These are phyloP conservation scores for Atlantisia rogersi DNA, from an alignment of 2,113 vertebrate genomes.

Conservation along the genomic window DNA sequence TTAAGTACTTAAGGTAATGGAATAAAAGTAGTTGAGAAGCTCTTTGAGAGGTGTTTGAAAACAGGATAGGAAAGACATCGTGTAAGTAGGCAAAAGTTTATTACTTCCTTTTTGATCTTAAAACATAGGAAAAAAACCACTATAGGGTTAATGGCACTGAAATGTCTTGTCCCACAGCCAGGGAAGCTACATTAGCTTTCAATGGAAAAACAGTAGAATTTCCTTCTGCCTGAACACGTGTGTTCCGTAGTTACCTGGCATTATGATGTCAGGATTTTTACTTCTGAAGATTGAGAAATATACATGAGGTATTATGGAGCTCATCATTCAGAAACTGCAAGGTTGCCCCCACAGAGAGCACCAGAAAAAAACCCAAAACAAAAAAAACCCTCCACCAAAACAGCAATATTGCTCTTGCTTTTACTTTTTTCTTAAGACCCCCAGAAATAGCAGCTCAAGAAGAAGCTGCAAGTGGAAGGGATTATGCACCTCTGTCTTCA, in stretches of 20 bases:
- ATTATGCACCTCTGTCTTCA: background rate
- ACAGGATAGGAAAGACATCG: slow-evolving; percentile 1
- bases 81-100: background rate
- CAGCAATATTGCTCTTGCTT: background rate
- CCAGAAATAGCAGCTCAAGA: background rate
- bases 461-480: background rate
- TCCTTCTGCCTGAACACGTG: background rate
- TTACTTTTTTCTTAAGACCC: background rate
- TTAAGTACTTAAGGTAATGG: slow-evolving; percentile 79
- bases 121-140: background rate
- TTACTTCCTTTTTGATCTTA: background rate
- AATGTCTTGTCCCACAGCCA: background rate
- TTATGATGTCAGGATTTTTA: background rate
- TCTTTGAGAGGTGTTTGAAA: slow-evolving; percentile 49
- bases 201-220: background rate
- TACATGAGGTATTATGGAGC: background rate
- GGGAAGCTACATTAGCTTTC: background rate
- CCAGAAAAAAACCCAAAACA: no score
- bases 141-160: background rate
- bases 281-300: background rate
- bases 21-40: slow-evolving; percentile 67
- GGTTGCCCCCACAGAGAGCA: background rate
- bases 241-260: background rate
- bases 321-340: background rate
- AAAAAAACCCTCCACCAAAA: background rate